Evolutionary conservation across 2,113 vertebrate genomes (phyloP), one percentile per base, ranked within the genome.

Genomic region (Peromyscus maniculatus): DNA sequence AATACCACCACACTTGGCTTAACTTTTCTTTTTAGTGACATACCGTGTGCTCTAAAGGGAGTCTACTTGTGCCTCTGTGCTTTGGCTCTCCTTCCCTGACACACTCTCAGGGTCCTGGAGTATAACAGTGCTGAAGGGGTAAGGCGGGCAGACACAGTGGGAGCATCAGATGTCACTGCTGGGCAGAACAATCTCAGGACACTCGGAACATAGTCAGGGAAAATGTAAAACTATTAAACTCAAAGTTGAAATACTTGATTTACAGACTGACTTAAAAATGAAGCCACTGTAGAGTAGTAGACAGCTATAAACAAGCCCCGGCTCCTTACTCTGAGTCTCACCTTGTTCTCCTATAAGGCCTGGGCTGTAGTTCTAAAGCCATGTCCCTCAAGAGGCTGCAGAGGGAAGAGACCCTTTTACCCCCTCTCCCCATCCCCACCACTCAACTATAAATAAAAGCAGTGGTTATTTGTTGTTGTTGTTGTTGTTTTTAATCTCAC

Each of bases 161-260:
- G 5, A 0, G 5, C 0, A 87, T 28, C 46, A 0, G 7, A 7
- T 17, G 0, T 11, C 13, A 31, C 21, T 24, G 28, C 36, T 26
- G 22, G 28, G 12, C 59, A 86, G n/a, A 64, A 19, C 19, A 59
- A 31, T 31, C 83, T 31, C 39, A 84, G 57, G 82, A 43, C 24
- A 31, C 13, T 17, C 13, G 31, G 59, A 13, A 46, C 24, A 84
- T 9, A 86, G 7, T 75, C 72, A 75, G 83, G 31, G n/a, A 64
- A 84, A 39, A 46, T 46, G 8, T 16, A 12, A 26, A 83, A 52
- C 7, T 15, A 2, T 13, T 39, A 26, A 43, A 43, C 59, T 64
- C 24, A 39, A 43, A 64, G 24, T 17, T 26, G 82, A 64, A 43
- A 64, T 64, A 43, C 59, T 26, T 64, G 57, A n/a, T 43, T 84